Conservation (phyloP, 1,140 invertebrate species). For the Stenopsyche tienmushanensis region DNA sequence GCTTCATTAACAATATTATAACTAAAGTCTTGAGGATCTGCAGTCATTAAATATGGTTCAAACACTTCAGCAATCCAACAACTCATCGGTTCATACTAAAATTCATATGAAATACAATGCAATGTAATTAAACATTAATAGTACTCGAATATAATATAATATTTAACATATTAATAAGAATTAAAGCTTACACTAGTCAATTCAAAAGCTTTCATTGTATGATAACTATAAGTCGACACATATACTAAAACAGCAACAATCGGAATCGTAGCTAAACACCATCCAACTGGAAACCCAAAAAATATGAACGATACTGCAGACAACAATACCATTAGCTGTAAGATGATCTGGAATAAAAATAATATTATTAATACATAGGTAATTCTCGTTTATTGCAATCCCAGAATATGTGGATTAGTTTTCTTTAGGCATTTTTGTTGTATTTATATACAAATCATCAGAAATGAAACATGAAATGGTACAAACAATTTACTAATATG, state of each 20-base stretch:
- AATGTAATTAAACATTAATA: no score
- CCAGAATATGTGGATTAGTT: no score
- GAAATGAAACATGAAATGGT: no score
- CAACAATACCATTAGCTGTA: conserved; percentile 38
- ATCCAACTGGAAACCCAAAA: conserved; percentile 32
- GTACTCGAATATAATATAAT: conserved; percentile 4
- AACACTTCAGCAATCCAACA: conserved; percentile 39
- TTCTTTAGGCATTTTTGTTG: no score
- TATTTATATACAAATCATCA: conserved; percentile 14
- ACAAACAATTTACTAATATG: no score
- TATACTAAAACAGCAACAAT: conserved; percentile 31
- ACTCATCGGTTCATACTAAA: conserved; percentile 30
- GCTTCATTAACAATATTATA: conserved; percentile 34
- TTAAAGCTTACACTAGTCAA: conserved; percentile 22
- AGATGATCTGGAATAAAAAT: conserved; percentile 29
- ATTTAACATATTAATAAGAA: no score
- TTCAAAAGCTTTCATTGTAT: conserved; percentile 32
- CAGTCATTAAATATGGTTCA: conserved; percentile 38
- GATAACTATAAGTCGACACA: conserved; percentile 26
- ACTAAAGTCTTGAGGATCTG: conserved; percentile 30
- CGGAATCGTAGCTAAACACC: conserved; percentile 33
- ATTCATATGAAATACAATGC: conserved; percentile 7
- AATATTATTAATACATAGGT: no score
- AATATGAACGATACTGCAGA: conserved; percentile 40
- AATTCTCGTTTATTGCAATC: no score